phyloP scores from a whole-genome alignment of 2,797 vertebrate genomes.

The Emys orbicularis region DNA sequence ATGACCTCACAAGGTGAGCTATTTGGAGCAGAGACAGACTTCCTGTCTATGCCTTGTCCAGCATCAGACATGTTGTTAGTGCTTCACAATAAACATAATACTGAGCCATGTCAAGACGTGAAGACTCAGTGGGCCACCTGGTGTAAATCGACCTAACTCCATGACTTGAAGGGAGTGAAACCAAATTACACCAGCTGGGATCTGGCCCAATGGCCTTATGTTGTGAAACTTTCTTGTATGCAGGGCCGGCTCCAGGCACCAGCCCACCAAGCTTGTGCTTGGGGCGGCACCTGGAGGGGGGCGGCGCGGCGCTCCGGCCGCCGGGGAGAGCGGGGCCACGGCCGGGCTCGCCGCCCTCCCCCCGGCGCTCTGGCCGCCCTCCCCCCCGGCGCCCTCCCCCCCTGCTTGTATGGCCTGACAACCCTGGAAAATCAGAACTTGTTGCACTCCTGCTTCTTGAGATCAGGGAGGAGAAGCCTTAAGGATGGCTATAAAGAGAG shows the following conservation, averaged over 20 bases:
- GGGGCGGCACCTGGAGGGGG: too few relatives aligned
- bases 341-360: too few relatives aligned
- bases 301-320: too few relatives aligned
- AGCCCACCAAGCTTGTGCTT: too few relatives aligned
- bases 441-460: background rate
- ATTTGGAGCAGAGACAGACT: background rate
- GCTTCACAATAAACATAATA: background rate
- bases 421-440: background rate
- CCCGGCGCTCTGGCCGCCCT: too few relatives aligned
- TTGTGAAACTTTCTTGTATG: background rate
- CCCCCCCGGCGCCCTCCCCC: too few relatives aligned
- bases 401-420: background rate
- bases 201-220: background rate
- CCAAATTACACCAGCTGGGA: background rate
- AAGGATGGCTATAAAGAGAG: background rate
- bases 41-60: background rate
- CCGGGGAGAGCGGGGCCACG: too few relatives aligned
- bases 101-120: background rate
- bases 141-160: background rate
- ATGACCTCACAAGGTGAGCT: background rate
- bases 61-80: background rate
- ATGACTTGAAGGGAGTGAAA: too few relatives aligned
- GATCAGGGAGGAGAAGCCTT: background rate
- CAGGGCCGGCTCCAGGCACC: too few relatives aligned
- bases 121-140: background rate